Evolutionary conservation across 2,888 invertebrate species (phyloP), one percentile per base, ranked within the genome.

Genomic region (Drosophila melanosoma): DNA sequence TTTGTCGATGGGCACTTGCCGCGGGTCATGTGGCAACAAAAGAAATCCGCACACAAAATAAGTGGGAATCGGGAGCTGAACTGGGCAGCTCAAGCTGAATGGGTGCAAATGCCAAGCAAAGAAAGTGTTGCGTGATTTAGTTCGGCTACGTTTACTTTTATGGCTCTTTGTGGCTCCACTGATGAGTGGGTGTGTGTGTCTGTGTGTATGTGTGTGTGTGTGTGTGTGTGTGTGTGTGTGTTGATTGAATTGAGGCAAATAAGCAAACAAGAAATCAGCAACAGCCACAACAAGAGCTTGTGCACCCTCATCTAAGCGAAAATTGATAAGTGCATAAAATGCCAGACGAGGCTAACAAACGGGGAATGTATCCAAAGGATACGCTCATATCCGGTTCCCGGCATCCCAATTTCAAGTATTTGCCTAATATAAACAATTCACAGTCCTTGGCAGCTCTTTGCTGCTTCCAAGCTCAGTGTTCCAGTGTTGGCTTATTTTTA

Each of bases 101-200:
- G 78, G 74, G 89, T 87, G 89, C 81, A 79, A 87, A 84, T 89
- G 85, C 76, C 82, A 78, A 80, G 69, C 72, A 68, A 71, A 74
- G 82, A 85, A 83, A 87, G 87, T 85, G 89, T 89, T 89, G 79
- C 75, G 77, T 87, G 89, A 89, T 87, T 87, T 87, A 87, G 83
- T 76, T 69, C 33, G 40, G 85, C 79, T 68, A 60, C 69, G 69
- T 69, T 69, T 69, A 42, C 60, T 69, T 69, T 53, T 68, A 60
- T 69, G 36, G 52, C 10, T 77, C 79, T 79, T 66, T 82, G 76
- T 85, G 75, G 72, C 78, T 73, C 70, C 53, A 61, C 72, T 32
- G 23, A 61, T 69, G 69, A 69, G 64, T 40, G 60, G 67, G 65
- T 45, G 53, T 32, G 29, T 59, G 69, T 59, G 69, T 74, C 69